These are phyloP conservation scores for Phalera bucephala DNA, from an alignment of 2,888 invertebrate species.

Conservation along the genomic window DNA sequence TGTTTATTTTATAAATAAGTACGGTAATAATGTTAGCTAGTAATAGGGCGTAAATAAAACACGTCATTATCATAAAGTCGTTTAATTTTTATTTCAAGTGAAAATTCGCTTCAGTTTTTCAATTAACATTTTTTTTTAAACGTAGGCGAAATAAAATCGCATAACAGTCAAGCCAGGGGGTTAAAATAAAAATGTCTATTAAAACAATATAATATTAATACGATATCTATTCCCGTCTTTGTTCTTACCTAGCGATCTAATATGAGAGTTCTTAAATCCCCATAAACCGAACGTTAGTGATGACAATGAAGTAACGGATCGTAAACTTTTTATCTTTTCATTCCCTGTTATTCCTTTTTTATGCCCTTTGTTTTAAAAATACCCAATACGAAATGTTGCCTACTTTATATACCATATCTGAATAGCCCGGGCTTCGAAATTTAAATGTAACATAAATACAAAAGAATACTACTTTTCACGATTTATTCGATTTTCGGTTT, in stretches of 20 bases:
- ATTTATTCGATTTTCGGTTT: no score
- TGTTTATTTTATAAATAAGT: no score
- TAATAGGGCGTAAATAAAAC: no score
- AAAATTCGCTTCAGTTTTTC: no score
- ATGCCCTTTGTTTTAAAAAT: constrained; percentile 55
- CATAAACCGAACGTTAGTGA: constrained; percentile 55
- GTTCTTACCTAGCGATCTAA: constrained; percentile 44
- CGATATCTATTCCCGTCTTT: constrained; percentile 19
- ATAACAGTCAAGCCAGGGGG: no score
- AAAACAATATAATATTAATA: neutral
- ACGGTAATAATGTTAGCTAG: no score
- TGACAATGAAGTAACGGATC: constrained; percentile 66
- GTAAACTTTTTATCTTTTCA: constrained; percentile 78
- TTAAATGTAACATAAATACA: constrained; percentile 17
- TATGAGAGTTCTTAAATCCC: constrained; percentile 60
- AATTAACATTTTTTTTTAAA: no score
- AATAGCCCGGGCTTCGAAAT: constrained; percentile 19
- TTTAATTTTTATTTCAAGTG: no score
- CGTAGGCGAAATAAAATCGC: no score
- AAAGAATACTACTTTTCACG: no score
- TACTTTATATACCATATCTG: constrained; percentile 22
- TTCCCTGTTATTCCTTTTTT: constrained; percentile 59
- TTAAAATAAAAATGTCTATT: no score
- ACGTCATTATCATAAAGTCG: no score
- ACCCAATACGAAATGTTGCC: constrained; percentile 33